A percentile compares a stretch with the other conserved stretches of the same genome.
phyloP scores from a whole-genome alignment of 2,113 vertebrate genomes.

The Podarcis cretensis region DNA sequence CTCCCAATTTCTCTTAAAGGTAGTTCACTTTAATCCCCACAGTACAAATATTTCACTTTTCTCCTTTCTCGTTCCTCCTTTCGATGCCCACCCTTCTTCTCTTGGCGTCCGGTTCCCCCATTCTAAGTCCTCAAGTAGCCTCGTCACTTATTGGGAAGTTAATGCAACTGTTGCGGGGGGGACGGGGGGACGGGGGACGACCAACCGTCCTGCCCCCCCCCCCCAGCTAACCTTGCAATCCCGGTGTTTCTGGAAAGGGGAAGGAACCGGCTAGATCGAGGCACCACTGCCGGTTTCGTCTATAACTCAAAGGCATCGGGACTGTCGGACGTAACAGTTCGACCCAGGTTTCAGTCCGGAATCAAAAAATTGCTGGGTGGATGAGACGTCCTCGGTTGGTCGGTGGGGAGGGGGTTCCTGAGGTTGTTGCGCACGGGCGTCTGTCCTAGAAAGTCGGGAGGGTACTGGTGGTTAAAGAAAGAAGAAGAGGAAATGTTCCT shows the following conservation, averaged over 20 bases:
- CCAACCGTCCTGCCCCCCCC: not conserved
- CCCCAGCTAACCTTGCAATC: not conserved
- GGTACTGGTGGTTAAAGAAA: not conserved
- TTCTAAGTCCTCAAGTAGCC: not conserved
- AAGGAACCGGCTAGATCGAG: not conserved
- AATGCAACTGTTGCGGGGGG: constrained; percentile 43
- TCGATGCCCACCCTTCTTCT: not conserved
- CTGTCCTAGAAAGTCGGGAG: not conserved
- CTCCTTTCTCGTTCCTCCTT: constrained; percentile 36
- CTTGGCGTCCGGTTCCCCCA: not conserved
- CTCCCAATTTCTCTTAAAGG: not conserved
- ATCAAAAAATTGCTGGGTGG: not conserved
- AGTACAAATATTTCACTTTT: too few relatives aligned
- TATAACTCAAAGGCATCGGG: not conserved
- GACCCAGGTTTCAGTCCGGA: not conserved
- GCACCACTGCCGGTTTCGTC: not conserved
- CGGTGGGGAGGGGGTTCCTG: not conserved
- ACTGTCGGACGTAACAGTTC: not conserved
- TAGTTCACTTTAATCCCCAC: too few relatives aligned
- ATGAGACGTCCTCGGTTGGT: not conserved
- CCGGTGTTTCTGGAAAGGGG: not conserved
- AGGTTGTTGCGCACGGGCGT: not conserved
- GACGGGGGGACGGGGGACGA: not conserved
- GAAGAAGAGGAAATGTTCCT: not conserved
- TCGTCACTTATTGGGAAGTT: not conserved